phyloP scores from a whole-genome alignment of 23 tunicate species.

The Ciona savignyi region DNA sequence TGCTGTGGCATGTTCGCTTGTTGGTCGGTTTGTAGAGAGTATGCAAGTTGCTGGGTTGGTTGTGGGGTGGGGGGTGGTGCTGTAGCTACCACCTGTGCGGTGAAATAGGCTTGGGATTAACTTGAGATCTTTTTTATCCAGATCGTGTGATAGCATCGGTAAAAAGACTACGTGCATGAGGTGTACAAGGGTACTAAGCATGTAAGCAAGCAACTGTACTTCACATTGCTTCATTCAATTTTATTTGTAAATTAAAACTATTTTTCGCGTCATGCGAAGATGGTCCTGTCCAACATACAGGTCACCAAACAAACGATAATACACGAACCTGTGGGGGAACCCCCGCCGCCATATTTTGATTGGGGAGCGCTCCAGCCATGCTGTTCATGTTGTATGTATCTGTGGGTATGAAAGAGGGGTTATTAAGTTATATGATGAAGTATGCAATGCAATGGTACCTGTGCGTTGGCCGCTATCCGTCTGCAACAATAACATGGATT shows the following conservation, averaged over 20 bases:
- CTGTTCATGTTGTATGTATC: conserved; percentile 55
- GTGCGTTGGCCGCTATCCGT: not conserved
- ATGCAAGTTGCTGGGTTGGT: not conserved
- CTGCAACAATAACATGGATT: not conserved
- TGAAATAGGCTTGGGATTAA: not conserved
- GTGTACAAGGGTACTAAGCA: too few species aligned
- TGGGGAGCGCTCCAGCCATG: conserved; percentile 48
- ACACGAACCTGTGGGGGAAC: not conserved
- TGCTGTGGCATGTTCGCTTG: not conserved
- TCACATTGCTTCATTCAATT: not conserved
- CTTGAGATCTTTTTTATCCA: too few species aligned
- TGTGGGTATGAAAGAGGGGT: too few species aligned
- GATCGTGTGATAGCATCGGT: too few species aligned
- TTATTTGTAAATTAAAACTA: too few species aligned
- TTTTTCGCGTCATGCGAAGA: too few species aligned
- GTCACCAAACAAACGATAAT: too few species aligned
- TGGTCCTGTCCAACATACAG: too few species aligned
- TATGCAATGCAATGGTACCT: too few species aligned
- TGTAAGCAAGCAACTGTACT: not conserved
- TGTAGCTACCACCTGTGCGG: not conserved
- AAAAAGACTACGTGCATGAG: too few species aligned
- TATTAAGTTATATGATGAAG: too few species aligned
- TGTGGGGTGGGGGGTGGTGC: not conserved
- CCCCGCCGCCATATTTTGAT: not conserved
- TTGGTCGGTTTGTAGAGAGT: not conserved